These are phyloP conservation scores for Pherbina coryleti DNA, from an alignment of 2,888 invertebrate genomes.

Conservation along the genomic window DNA sequence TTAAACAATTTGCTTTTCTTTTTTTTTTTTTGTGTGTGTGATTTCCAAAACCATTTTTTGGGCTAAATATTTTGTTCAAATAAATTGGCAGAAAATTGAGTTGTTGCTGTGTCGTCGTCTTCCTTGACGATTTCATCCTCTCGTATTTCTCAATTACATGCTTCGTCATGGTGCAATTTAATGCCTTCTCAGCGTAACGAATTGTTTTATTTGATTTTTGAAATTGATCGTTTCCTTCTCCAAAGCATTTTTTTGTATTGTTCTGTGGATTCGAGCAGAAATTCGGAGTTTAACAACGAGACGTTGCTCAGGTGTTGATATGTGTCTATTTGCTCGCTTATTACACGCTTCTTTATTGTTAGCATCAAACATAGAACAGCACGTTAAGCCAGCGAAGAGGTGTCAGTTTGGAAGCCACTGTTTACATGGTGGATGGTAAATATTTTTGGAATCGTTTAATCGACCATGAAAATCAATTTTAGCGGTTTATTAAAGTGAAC, in stretches of 20 bases:
- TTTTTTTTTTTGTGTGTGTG: background rate
- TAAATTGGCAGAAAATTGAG: slow-evolving; percentile 30
- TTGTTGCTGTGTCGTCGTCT: slow-evolving; percentile 1
- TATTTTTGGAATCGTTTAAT: slow-evolving; percentile 12
- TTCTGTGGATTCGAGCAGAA: too few relatives aligned
- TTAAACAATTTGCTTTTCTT: background rate
- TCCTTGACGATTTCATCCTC: background rate
- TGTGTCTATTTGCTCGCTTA: slow-evolving; percentile 31
- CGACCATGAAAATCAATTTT: slow-evolving; percentile 25
- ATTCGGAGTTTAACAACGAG: too few relatives aligned
- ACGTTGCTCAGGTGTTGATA: slow-evolving; percentile 21
- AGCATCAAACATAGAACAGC: background rate
- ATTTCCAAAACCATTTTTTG: background rate
- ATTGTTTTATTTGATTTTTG: slow-evolving; percentile 16
- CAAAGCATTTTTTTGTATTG: background rate
- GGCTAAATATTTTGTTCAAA: slow-evolving; percentile 24
- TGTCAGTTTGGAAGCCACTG: too few relatives aligned
- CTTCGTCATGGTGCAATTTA: slow-evolving; percentile 32
- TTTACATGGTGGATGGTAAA: background rate
- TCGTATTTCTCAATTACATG: background rate
- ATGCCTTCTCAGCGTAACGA: slow-evolving; percentile 26
- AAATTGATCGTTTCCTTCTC: slow-evolving; percentile 3
- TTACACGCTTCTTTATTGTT: slow-evolving; percentile 19
- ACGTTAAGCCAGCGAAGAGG: too few relatives aligned
- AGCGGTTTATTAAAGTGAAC: background rate